phyloP scores from a whole-genome alignment of 2,113 vertebrate genomes.

The Melanotaenia duboulayi region DNA sequence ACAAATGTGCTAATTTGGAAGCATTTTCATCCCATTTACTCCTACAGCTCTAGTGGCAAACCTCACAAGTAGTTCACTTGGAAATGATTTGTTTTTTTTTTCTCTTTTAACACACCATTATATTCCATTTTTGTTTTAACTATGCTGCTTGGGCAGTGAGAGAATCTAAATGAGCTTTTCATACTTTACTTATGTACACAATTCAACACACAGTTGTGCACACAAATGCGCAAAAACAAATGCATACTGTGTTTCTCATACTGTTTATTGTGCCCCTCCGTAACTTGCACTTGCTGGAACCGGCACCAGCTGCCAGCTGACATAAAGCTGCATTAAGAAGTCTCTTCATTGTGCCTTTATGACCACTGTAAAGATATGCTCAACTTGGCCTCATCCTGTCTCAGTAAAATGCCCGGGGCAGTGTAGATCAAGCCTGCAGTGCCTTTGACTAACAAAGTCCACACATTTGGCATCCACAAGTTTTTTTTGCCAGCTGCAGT shows the following conservation, averaged over 20 bases:
- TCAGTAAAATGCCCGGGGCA: slow-evolving; percentile 57
- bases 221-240: slow-evolving; percentile 26
- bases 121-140: slow-evolving; percentile 8
- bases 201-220: slow-evolving; percentile 9
- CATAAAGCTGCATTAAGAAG: slow-evolving; percentile 72
- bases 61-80: slow-evolving; percentile 2
- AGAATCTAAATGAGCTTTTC: slow-evolving; percentile 10
- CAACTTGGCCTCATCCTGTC: slow-evolving; percentile 58
- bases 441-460: slow-evolving; percentile 51
- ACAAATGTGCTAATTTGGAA: slow-evolving; percentile 40
- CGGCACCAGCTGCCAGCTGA: slow-evolving; percentile 74
- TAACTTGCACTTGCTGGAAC: slow-evolving; percentile 76
- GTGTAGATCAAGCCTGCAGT: slow-evolving; percentile 41
- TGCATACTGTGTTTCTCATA: slow-evolving; percentile 51
- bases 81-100: slow-evolving; percentile 26
- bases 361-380: slow-evolving; percentile 70
- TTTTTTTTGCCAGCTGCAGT: slow-evolving; percentile 53
- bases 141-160: slow-evolving; percentile 5
- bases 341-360: slow-evolving; percentile 74
- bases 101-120: not conserved
- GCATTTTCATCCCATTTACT: slow-evolving; percentile 42
- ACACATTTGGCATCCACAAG: slow-evolving; percentile 46
- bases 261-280: slow-evolving; percentile 73
- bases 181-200: not conserved
- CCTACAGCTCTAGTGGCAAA: slow-evolving; percentile 32